Base-by-base conservation (phyloP, 2,113 vertebrate species). In the Pleuronectes platessa region DNA sequence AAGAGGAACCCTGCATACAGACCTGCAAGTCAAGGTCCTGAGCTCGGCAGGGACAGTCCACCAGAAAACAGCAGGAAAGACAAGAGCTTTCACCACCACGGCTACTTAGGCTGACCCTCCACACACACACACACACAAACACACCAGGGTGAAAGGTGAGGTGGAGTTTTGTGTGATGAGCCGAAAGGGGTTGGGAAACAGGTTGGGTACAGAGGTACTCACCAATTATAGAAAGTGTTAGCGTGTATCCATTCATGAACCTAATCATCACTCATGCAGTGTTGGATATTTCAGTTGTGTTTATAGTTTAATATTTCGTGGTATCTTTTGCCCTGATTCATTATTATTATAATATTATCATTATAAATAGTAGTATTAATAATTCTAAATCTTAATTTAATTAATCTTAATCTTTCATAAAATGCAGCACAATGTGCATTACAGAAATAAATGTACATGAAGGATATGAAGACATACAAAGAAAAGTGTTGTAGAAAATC, bases 111-210 rank as follows among this genome's bases (percentile, higher is more conserved):
- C n/a, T 70, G 55, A 69, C 54, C 69, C 26, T 17, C 35, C 20
- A 49, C 20, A 62, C 53, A 61, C 60, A 70, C 27, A 55, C 7
- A 8, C 51, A 53, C 20, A 66, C 35, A 49, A 1, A 54, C 51
- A 63, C 49, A 71, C 35, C 27, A 20, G 54, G 68, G 74, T 64
- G 55, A 89, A 80, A 68, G 64, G 40, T 81, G 74, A 20, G 20
- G 64, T 69, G 0, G 55, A 20, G 62, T 45, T 31, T 6, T 31
- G 31, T 31, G 31, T 6, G 42, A 45, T 45, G 17, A 49, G 17
- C 45, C 0, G 51, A 54, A 54, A n/a, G 51, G 14, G 51, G 21
- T 54, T 54, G 51, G 14, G 51, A 53, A 53, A 53, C 24, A 24
- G 12, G 10, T 0, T 13, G 3, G 2, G 10, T 42, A 42, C 7